Conservation (phyloP, 2,113 vertebrate genomes). For the Hippocampus mohnikei region DNA sequence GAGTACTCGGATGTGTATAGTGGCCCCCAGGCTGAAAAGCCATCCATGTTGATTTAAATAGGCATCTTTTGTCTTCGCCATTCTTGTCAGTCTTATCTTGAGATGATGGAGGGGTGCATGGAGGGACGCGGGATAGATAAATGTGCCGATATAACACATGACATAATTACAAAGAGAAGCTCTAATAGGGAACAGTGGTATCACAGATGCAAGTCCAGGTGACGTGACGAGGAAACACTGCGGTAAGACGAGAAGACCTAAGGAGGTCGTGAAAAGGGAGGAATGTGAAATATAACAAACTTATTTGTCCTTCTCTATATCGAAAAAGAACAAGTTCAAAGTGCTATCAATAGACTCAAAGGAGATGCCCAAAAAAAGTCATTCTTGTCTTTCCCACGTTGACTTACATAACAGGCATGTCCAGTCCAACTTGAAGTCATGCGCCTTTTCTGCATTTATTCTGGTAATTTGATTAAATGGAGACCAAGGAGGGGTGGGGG, state of each 20-base stretch:
- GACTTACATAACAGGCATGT: conserved; percentile 45
- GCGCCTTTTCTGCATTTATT: conserved; percentile 11
- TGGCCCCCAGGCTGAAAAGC: background rate
- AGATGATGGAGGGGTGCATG: background rate
- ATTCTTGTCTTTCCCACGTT: conserved; percentile 31
- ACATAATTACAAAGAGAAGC: background rate
- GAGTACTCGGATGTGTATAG: background rate
- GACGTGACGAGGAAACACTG: background rate
- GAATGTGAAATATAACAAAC: conserved; percentile 70
- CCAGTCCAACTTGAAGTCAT: conserved; percentile 33
- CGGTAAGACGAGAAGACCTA: background rate
- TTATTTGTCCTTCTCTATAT: conserved; percentile 14
- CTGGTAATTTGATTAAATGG: background rate
- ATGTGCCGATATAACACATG: background rate
- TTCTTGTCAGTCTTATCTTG: background rate
- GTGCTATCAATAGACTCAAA: conserved; percentile 63
- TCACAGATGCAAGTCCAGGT: background rate
- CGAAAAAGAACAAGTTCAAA: conserved; percentile 48
- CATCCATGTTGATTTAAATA: conserved; percentile 3
- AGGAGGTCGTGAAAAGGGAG: conserved; percentile 50
- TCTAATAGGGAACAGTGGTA: background rate
- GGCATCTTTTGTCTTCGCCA: background rate
- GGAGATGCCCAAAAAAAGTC: conserved; percentile 48
- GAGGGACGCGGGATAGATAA: background rate
- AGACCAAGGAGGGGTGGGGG: background rate